These are phyloP conservation scores for Eospalax fontanierii DNA, from an alignment of 2,797 vertebrate species.

Conservation along the genomic window DNA sequence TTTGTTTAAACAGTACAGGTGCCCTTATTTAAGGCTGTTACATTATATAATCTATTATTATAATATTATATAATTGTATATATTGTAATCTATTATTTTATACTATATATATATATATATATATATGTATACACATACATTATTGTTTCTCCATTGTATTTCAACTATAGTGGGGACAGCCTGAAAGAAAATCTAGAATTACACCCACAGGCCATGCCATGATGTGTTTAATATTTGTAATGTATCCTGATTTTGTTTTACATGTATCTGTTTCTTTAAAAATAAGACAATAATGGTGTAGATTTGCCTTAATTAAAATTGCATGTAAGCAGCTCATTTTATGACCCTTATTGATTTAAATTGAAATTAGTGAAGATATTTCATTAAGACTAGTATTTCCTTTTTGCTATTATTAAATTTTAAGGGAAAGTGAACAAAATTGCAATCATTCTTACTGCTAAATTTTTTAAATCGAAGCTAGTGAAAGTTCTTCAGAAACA, in stretches of 20 bases:
- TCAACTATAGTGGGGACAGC: conserved; percentile 44
- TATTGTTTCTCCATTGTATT: neutral
- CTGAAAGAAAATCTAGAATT: conserved; percentile 33
- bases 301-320: conserved; percentile 51
- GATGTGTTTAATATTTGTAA: neutral
- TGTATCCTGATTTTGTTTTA: conserved; percentile 38
- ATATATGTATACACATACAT: conserved; percentile 42
- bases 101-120: neutral
- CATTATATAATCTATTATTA: neutral
- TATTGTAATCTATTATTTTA: too few species aligned
- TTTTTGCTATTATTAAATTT: neutral
- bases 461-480: conserved; percentile 46
- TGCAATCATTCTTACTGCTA: conserved; percentile 5
- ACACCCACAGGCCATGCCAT: neutral
- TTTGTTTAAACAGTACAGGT: conserved; percentile 29
- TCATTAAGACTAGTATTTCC: conserved; percentile 17
- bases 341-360: neutral
- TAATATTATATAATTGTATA: too few species aligned
- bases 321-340: neutral
- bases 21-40: neutral
- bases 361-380: conserved; percentile 36
- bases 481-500: neutral
- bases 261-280: neutral
- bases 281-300: neutral
- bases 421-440: neutral